phyloP scores from a whole-genome alignment of 2,797 vertebrate genomes.

The Fringilla coelebs region DNA sequence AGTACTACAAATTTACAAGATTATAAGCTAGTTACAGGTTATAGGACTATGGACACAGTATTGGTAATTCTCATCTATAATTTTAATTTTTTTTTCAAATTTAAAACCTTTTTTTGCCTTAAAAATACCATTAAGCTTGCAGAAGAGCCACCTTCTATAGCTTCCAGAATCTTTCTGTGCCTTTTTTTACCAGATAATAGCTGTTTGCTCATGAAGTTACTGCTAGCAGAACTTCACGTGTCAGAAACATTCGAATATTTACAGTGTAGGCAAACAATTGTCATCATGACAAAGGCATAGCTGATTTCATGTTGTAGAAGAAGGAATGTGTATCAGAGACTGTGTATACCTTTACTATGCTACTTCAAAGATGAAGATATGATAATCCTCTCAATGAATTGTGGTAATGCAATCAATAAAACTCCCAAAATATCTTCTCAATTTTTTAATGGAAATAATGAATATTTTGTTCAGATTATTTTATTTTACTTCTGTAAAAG shows the following conservation, averaged over 20 bases:
- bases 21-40: not conserved
- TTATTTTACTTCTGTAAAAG: not conserved
- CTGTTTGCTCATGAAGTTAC: not conserved
- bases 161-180: not conserved
- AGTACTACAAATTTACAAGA: not conserved
- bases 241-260: not conserved
- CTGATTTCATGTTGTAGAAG: not conserved
- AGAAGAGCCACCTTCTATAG: not conserved
- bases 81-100: not conserved
- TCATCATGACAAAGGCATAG: not conserved
- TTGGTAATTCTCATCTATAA: not conserved
- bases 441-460: not conserved
- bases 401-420: not conserved
- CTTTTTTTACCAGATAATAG: not conserved
- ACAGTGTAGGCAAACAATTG: not conserved
- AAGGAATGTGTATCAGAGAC: not conserved
- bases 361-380: not conserved
- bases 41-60: not conserved
- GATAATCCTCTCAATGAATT: not conserved
- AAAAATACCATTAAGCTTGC: not conserved
- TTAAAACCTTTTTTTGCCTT: not conserved
- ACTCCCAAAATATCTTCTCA: not conserved
- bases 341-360: not conserved
- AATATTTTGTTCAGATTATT: not conserved
- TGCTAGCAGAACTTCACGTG: not conserved